phyloP scores from a whole-genome alignment of 2,113 vertebrate genomes.

The human region DNA sequence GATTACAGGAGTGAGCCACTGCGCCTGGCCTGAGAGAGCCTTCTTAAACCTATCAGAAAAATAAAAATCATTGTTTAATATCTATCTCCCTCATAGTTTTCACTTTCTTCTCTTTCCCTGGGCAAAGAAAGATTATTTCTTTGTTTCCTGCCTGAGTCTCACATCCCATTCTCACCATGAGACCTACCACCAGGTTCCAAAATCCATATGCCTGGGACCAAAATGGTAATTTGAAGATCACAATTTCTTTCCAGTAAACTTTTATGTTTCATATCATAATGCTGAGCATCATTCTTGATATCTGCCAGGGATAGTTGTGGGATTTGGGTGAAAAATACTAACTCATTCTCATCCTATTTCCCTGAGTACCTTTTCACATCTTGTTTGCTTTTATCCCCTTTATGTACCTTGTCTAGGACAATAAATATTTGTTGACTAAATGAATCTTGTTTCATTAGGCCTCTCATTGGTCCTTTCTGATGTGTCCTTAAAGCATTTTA shows the following conservation, averaged over 20 bases:
- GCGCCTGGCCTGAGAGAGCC: not conserved
- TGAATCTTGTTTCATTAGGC: constrained; percentile 7
- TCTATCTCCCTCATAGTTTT: not conserved
- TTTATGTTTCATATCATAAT: not conserved
- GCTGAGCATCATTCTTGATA: not conserved
- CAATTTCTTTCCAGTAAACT: not conserved
- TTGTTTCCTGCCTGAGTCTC: not conserved
- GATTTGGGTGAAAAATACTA: not conserved
- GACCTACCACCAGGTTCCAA: not conserved
- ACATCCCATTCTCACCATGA: not conserved
- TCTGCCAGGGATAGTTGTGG: not conserved
- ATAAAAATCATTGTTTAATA: not conserved
- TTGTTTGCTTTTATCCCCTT: not conserved
- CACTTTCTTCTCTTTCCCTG: not conserved
- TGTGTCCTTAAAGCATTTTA: not conserved
- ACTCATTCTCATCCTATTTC: not conserved
- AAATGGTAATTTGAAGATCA: not conserved
- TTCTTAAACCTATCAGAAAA: not conserved
- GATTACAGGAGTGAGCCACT: too few species aligned
- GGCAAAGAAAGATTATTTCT: too few species aligned
- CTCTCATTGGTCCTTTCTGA: not conserved
- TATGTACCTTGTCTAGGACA: not conserved
- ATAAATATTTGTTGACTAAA: constrained; percentile 32
- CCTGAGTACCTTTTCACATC: not conserved
- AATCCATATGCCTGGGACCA: not conserved